Base-by-base conservation (phyloP, 2,888 invertebrate genomes). In the Rhogogaster chlorosoma region DNA sequence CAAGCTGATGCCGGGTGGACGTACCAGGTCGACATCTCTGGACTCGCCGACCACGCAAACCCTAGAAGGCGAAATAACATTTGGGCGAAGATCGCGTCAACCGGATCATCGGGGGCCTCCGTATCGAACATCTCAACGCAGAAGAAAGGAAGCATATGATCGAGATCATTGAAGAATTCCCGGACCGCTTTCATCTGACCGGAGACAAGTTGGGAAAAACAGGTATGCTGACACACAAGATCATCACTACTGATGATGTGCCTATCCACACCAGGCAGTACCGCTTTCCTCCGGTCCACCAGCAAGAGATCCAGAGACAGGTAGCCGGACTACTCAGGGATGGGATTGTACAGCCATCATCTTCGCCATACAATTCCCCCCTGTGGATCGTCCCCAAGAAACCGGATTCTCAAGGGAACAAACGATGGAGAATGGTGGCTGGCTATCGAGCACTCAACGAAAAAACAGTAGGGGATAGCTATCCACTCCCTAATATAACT, bases 311-410 rank as follows among this genome's bases (percentile, higher is more conserved):
- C 32, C 29, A 64, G 10, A 22, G 26, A n/a, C 83, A 67, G n/a
- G 57, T 83, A 22, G n/a, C 10, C 2, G 67, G 29, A 22, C 64
- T 83, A 0, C 38, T 64, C n/a, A 5, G 22, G 10, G 26, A 86
- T 22, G 88, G 86, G 29, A 71, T 88, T 12, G 86, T 87, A 22
- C 73, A 84, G 73, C 87, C 84, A 7, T 89, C 89, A 0, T 85
- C 83, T 2, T 88, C 88, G 18, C 91, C 91, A 0, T 93, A 89
- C 89, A 86, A 89, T 9, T 86, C 89, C 0, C 93, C 92, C 0
- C 87, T 92, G 6, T 90, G 92, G 1, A 82, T 93, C 0, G 91
- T 91, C 0, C 86, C 87, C 15, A 93, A 92, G 86, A 90, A 90
- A 84, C 88, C 18, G 0, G 87, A 91, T 84, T 85, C 84, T 0